Base-by-base conservation (phyloP, 2,797 vertebrate species). In the Sebastes cheni region DNA sequence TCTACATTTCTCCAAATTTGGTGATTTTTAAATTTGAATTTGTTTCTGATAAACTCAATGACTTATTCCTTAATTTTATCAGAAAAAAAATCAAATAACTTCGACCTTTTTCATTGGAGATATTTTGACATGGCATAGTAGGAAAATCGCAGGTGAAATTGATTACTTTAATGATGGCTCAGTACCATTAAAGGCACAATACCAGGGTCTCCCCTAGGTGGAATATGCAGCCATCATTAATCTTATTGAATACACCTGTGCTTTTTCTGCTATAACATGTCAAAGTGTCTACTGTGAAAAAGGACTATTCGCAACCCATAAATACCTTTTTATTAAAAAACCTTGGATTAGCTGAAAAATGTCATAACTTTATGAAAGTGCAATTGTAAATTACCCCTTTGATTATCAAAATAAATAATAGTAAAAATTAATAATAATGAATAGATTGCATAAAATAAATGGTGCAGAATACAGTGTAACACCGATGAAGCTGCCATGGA, bases 361-460 rank as follows among this genome's bases (percentile, higher is more conserved):
- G 1, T 13, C 30, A 36, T 32, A 36, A 30, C 20, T 67, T 30
- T 22, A 29, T 9, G 3, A 50, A 67, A 39, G 36, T 42, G 1
- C 2, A 20, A 36, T 12, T 27, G 16, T 11, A 46, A 66, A 29
- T 42, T 27, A 54, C 9, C 52, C 5, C 52, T 22, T 54, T 54
- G 36, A 39, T 39, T 39, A 39, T 0, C 36, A 39, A 39, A 39
- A 39, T 14, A 39, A 0, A 39, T 39, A 39, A 0, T 39, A 14
- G 36, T 39, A 39, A 6, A 0, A 0, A 39, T 39, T 39, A 39
- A 0, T 20, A n/a, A 7, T 29, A 11, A 67, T 67, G 7, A 25
- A 29, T 20, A 18, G 9, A 66, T 46, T 27, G 4, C 42, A 22
- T 30, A 46, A 3, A 67, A 52, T 7, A 46, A 27, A 42, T 29